These are phyloP conservation scores for Idaea straminata DNA, from an alignment of 2,888 invertebrate species.

Conservation along the genomic window DNA sequence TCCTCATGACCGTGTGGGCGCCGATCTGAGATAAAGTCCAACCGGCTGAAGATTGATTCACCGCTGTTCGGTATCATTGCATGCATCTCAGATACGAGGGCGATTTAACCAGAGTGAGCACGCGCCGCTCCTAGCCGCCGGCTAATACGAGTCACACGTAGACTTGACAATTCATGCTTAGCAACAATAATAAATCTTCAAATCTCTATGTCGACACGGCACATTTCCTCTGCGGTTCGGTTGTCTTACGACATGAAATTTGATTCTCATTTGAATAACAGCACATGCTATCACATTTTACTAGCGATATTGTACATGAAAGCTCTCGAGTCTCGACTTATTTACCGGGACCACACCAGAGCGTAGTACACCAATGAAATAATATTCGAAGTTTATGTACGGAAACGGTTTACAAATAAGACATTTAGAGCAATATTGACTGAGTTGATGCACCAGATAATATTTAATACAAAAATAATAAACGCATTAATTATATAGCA, in stretches of 20 bases:
- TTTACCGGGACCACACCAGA: conserved; percentile 57
- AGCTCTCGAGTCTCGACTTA: conserved; percentile 42
- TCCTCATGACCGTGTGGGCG: conserved; percentile 51
- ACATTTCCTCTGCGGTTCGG: conserved; percentile 48
- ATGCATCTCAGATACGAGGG: conserved; percentile 60
- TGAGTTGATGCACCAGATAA: neutral
- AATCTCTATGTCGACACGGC: conserved; percentile 57
- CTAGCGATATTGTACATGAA: conserved; percentile 44
- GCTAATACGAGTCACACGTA: conserved; percentile 41
- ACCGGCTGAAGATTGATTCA: conserved; percentile 71
- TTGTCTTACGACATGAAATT: conserved; percentile 59
- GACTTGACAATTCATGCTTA: conserved; percentile 55
- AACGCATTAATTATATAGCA: neutral
- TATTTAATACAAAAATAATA: neutral
- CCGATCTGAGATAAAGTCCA: conserved; percentile 63
- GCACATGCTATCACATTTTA: conserved; percentile 58
- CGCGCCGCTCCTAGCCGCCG: conserved; percentile 49
- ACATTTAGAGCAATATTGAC: neutral
- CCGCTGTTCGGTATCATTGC: conserved; percentile 60
- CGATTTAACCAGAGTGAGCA: conserved; percentile 52
- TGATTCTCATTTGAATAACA: conserved; percentile 63
- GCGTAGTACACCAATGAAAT: conserved; percentile 28
- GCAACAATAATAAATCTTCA: conserved; percentile 65
- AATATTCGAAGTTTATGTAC: conserved; percentile 24
- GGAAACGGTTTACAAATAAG: conserved; percentile 14